phyloP scores from a whole-genome alignment of 2,888 invertebrate species.

The Biston stratarius region DNA sequence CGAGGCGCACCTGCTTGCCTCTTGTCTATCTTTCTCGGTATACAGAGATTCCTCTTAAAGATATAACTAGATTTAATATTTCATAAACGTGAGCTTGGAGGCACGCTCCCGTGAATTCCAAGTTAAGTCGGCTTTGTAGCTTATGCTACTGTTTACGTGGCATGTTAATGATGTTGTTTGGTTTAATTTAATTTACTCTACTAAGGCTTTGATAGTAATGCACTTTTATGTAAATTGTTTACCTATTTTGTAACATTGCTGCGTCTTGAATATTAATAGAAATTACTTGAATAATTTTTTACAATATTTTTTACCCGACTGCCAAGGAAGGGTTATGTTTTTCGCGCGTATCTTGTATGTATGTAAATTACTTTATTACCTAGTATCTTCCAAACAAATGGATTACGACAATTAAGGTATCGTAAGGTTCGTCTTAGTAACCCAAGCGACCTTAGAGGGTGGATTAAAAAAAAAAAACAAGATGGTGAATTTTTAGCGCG shows the following conservation, averaged over 20 bases:
- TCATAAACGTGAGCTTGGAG: constrained; percentile 81
- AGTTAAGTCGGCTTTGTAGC: constrained; percentile 50
- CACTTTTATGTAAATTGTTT: not conserved
- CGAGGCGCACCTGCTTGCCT: constrained; percentile 69
- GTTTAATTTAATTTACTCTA: constrained; percentile 12
- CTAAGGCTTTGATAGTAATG: constrained; percentile 9
- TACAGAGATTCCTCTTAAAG: constrained; percentile 64
- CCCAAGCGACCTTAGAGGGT: no score
- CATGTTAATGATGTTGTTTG: constrained; percentile 35
- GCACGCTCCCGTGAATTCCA: constrained; percentile 71
- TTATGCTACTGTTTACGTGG: constrained; percentile 43
- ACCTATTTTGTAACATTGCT: not conserved
- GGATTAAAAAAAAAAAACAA: no score
- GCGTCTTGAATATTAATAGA: not conserved
- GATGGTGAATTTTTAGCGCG: no score
- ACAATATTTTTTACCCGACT: no score
- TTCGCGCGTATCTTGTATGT: no score
- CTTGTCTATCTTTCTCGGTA: constrained; percentile 64
- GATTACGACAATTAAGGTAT: no score
- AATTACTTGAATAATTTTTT: not conserved
- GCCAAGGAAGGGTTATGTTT: no score
- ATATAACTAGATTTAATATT: constrained; percentile 81
- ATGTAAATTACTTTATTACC: no score
- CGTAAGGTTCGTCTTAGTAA: no score
- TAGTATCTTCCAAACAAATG: no score